Evolutionary conservation across 2,113 vertebrate species (phyloP).

Genomic region (Tapirus terrestris): DNA sequence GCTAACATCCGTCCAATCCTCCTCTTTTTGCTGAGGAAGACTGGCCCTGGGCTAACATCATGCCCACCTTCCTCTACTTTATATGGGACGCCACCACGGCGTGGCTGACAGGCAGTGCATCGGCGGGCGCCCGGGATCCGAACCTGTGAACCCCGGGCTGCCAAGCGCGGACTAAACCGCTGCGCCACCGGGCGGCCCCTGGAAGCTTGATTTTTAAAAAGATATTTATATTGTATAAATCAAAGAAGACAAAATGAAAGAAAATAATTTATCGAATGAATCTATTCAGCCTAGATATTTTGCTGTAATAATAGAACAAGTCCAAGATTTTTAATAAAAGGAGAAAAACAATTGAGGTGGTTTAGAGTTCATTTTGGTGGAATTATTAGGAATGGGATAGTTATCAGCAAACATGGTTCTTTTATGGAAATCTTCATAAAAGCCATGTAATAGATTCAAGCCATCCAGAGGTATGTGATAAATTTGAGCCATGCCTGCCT

Average conservation of each 20-base stretch:
- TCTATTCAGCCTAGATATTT: conserved; percentile 19
- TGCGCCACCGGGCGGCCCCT: too few species aligned
- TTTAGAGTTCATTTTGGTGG: conserved; percentile 54
- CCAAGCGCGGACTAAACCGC: too few species aligned
- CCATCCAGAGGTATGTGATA: not conserved
- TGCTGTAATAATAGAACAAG: not conserved
- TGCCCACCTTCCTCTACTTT: too few species aligned
- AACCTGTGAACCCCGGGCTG: too few species aligned
- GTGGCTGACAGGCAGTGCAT: too few species aligned
- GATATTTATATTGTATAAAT: not conserved
- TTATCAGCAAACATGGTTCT: not conserved
- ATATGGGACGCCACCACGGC: too few species aligned
- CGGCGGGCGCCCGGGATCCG: too few species aligned
- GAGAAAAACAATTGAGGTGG: not conserved
- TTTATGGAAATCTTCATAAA: conserved; percentile 23
- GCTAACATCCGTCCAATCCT: too few species aligned
- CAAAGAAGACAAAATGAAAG: conserved; percentile 25
- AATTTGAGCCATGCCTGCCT: not conserved
- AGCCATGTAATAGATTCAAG: not conserved
- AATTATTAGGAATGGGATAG: not conserved
- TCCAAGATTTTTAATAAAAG: conserved; percentile 23
- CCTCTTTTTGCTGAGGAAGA: too few species aligned
- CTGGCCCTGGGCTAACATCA: too few species aligned
- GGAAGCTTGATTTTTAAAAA: conserved; percentile 53
- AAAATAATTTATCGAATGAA: conserved; percentile 9